Evolutionary conservation across 2,888 invertebrate genomes (phyloP).

Genomic region (Napeogenes inachia): DNA sequence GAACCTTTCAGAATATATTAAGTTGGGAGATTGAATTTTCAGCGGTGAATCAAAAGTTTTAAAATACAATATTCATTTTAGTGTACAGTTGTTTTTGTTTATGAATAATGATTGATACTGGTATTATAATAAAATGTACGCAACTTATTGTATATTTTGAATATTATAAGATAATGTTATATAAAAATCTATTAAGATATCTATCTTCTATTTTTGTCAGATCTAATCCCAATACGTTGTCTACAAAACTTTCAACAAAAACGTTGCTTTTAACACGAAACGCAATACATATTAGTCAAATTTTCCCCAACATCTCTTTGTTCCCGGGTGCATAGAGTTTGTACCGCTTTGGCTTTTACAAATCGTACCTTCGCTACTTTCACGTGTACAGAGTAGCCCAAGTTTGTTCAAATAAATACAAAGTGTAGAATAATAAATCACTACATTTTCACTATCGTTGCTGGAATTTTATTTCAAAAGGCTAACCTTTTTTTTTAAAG

Average conservation of each 20-base stretch:
- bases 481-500: too few species aligned
- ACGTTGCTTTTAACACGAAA: conserved; percentile 22
- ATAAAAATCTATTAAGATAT: too few species aligned
- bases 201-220: too few species aligned
- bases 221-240: not conserved
- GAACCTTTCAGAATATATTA: conserved; percentile 1
- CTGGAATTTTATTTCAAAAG: too few species aligned
- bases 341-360: conserved; percentile 38
- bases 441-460: too few species aligned
- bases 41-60: not conserved
- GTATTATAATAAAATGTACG: too few species aligned
- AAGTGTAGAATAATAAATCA: too few species aligned
- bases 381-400: conserved; percentile 40
- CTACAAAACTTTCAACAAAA: not conserved
- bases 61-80: not conserved
- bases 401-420: not conserved
- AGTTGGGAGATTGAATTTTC: not conserved
- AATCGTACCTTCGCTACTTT: conserved; percentile 43
- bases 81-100: too few species aligned
- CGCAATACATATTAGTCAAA: conserved; percentile 28
- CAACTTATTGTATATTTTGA: too few species aligned
- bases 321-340: conserved; percentile 30
- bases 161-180: too few species aligned
- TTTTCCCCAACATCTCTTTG: conserved; percentile 18
- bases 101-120: too few species aligned